Conservation (phyloP, 2,113 vertebrate genomes). For the Salminus brasiliensis region DNA sequence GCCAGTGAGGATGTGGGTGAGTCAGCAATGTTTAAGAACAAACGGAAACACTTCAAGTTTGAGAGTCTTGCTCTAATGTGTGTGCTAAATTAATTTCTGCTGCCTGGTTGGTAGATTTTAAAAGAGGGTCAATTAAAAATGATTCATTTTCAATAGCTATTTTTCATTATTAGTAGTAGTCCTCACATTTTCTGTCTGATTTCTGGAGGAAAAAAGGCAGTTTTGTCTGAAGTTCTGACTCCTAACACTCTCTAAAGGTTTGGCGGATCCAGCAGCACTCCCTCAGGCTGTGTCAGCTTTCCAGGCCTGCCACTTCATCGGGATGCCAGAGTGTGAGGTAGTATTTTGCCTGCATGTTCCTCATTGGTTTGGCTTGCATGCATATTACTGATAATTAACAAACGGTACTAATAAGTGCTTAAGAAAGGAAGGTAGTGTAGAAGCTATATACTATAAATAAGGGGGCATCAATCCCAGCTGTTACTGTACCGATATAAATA, state of each 20-base stretch:
- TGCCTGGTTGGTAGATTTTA: too few relatives aligned
- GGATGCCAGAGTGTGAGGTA: conserved; percentile 99
- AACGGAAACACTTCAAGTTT: not conserved
- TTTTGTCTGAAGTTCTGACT: too few relatives aligned
- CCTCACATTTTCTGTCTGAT: too few relatives aligned
- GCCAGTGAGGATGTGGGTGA: conserved; percentile 96
- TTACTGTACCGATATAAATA: too few relatives aligned
- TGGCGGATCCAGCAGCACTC: conserved; percentile 91
- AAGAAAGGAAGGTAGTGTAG: too few relatives aligned
- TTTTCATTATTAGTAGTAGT: too few relatives aligned
- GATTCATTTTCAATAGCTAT: too few relatives aligned
- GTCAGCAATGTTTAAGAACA: conserved; percentile 49
- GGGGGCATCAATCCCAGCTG: too few relatives aligned
- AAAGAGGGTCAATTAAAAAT: too few relatives aligned
- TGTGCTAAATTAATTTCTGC: not conserved
- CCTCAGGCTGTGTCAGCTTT: conserved; percentile 93
- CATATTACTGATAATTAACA: not conserved
- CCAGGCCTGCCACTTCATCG: conserved; percentile 96
- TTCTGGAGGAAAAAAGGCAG: too few relatives aligned
- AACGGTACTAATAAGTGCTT: not conserved
- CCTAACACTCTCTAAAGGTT: conserved; percentile 69
- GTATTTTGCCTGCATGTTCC: not conserved
- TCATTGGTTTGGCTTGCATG: not conserved
- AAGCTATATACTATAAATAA: too few relatives aligned
- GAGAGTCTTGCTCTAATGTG: not conserved